Conservation (phyloP, 2,113 vertebrate genomes). For the Pelvicachromis taeniatus region DNA sequence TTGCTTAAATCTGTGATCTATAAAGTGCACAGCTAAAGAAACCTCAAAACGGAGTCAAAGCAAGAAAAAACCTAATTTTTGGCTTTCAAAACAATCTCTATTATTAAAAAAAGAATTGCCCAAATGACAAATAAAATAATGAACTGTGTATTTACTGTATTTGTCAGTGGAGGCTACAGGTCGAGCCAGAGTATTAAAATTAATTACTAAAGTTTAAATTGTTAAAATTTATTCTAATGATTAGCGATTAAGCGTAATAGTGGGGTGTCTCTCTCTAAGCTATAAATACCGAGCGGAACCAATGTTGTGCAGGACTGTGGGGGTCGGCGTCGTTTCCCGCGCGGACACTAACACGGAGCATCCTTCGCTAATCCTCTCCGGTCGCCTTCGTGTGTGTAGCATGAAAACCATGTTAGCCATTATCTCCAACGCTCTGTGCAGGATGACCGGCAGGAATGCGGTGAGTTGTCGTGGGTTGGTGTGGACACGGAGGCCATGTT, state of each 20-base stretch:
- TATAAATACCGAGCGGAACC: neutral
- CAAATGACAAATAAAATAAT: neutral
- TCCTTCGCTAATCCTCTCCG: neutral
- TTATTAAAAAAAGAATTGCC: neutral
- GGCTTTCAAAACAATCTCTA: neutral
- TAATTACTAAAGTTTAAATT: neutral
- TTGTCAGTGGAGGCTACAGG: neutral
- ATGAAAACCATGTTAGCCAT: slow-evolving; percentile 87
- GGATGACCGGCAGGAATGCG: slow-evolving; percentile 71
- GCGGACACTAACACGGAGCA: slow-evolving; percentile 8
- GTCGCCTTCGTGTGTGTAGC: neutral
- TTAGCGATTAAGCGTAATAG: fast-evolving
- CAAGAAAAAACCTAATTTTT: neutral
- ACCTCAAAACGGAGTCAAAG: neutral
- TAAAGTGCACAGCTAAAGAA: neutral
- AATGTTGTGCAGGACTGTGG: neutral
- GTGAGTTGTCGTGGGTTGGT: slow-evolving; percentile 38
- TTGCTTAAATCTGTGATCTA: neutral
- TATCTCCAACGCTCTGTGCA: slow-evolving; percentile 78
- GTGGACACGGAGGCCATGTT: neutral
- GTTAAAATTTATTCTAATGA: neutral
- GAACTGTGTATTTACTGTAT: neutral
- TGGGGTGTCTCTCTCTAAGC: neutral
- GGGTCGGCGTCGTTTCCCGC: neutral
- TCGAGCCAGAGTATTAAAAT: neutral